Base-by-base conservation (phyloP, 2,797 vertebrate genomes). In the Periparus ater region DNA sequence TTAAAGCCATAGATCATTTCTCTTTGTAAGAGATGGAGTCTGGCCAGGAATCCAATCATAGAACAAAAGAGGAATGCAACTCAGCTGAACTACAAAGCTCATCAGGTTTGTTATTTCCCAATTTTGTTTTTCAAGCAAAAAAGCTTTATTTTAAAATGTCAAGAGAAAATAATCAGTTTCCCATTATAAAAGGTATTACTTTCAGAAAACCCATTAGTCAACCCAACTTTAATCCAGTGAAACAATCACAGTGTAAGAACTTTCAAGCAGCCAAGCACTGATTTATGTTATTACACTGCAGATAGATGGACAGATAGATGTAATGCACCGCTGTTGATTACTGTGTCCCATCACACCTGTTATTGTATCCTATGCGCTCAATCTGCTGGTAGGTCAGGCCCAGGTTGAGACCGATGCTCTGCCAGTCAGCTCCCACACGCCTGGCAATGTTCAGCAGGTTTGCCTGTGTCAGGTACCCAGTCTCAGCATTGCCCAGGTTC, bases 401-500 rank as follows among this genome's bases (percentile, higher is more conserved):
- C 89, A 99, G 98, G 96, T 98, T 98, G 68, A 99, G 98, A 90
- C 99, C 99, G 10, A 99, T 98, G 3, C 91, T 95, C 21, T 97
- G 98, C 99, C 99, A 99, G 93, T 99, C 99, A 0, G 98, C 93
- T 83, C 98, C 99, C 38, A 99, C 97, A 2, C 98, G 99, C 45
- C 98, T 97, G 22, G 99, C 99, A 77, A 99, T 98, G 66, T 98
- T 98, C 94, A 99, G 98, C 88, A 99, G 98, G 98, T 99, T 99
- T 95, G 98, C 97, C 96, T 99, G 99, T 0, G 99, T 99, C 97
- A 99, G 97, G 94, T 99, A 99, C 58, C 99, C 99, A 0, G 98
- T 99, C 97, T 99, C 99, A 0, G 98, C 99, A 20, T 99, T 98
- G 2, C 99, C 99, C 96, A 99, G 98, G 97, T 99, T 99, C 96